Conservation (phyloP, 2,888 invertebrate genomes). For the Phymatocera aterrima region DNA sequence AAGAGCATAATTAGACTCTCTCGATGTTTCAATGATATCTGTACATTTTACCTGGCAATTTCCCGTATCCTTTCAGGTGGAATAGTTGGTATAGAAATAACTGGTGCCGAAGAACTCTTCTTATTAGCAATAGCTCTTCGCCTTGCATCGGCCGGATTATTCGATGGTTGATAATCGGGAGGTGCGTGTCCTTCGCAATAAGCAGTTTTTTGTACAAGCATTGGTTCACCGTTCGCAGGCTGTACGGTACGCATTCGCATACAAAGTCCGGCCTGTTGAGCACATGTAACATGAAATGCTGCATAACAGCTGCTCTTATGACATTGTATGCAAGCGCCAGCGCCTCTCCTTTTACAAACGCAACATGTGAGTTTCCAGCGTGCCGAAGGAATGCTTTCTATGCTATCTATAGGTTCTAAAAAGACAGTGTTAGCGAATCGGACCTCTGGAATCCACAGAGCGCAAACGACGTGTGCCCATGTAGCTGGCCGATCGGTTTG, state of each 20-base stretch:
- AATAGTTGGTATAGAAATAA: constrained; percentile 95
- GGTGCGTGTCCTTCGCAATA: constrained; percentile 97
- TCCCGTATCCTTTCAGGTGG: constrained; percentile 92
- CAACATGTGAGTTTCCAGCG: constrained; percentile 98
- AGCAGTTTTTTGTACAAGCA: constrained; percentile 95
- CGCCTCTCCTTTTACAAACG: constrained; percentile 94
- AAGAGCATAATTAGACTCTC: neutral
- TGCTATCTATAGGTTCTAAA: constrained; percentile 98
- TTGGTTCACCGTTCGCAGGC: constrained; percentile 81
- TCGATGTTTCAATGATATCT: neutral
- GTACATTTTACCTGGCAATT: constrained; percentile 83
- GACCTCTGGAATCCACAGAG: constrained; percentile 99
- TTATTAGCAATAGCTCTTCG: constrained; percentile 77
- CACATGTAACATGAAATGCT: constrained; percentile 99
- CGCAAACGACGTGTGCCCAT: constrained; percentile 99
- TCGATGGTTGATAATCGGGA: constrained; percentile 74
- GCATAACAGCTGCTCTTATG: constrained; percentile 97
- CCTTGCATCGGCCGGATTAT: constrained; percentile 74
- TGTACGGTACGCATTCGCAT: constrained; percentile 98
- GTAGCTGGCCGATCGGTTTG: constrained; percentile 93
- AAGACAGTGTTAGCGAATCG: constrained; percentile 98
- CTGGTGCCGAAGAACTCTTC: constrained; percentile 92
- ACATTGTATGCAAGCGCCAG: constrained; percentile 98
- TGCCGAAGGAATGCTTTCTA: constrained; percentile 96
- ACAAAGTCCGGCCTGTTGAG: constrained; percentile 94